Evolutionary conservation across 2,888 invertebrate genomes (phyloP), one percentile per base, ranked within the genome.

Genomic region (Phyto melanocephala): DNA sequence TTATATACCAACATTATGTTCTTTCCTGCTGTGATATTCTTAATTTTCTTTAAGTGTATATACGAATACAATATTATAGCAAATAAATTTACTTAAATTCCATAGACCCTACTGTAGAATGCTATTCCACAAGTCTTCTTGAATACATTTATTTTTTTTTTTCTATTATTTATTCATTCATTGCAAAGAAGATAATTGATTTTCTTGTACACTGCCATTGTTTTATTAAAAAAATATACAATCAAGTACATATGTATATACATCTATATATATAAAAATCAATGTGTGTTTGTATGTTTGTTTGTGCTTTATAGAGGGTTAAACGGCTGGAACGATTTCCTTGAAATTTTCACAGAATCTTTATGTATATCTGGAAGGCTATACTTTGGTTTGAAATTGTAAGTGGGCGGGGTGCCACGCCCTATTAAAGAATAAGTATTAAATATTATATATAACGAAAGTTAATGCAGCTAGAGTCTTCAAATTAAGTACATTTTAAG

Each of bases 21-120:
- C 35, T 71, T 68, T 56, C 83, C 84, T 60, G 76, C 79, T 71
- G 82, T 62, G 82, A 75, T 79, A 70, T 65, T 65, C 45, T 37
- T 22, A 82, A 71, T 79, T 75, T 77, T 42, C 22, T 17, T 56
- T 24, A 65, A 75, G 35, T 70, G 33, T 56, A 28, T 67, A 67
- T 42, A 67, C 28, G 13, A 35, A n/a, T n/a, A n/a, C n/a, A n/a
- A n/a, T n/a, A n/a, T n/a, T n/a, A n/a, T 22, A 56, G 63, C 20
- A 33, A 45, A 24, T 40, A 60, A 37, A 37, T 62, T 37, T 58
- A 54, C 35, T 82, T 65, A 75, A 81, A 71, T 79, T 54, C 65
- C 65, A 70, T 58, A 75, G 52, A 78, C 75, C 78, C 13, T 63
- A 28, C 52, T 33, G 28, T 54, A 37, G 35, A 22, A 35, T n/a